A percentile compares a stretch with the other conserved stretches of the same genome.
Evolutionary conservation across 2,113 vertebrate genomes (phyloP).

Genomic region (Cololabis saira): DNA sequence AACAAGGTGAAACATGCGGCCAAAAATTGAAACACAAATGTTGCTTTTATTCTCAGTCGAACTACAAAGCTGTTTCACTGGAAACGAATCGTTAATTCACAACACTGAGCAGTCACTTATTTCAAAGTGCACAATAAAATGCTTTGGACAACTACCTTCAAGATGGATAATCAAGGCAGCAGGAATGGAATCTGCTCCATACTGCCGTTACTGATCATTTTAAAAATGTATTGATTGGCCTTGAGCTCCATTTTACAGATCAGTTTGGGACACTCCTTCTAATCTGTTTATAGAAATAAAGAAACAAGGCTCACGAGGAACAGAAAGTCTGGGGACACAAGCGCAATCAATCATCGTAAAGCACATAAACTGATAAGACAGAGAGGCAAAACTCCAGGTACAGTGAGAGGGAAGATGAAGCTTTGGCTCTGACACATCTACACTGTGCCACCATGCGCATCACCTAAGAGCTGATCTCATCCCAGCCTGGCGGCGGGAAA

Average conservation of each 20-base stretch:
- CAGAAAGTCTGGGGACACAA: background rate
- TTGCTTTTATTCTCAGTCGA: too few relatives aligned
- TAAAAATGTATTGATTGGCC: conserved; percentile 7
- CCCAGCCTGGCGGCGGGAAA: conserved; percentile 42
- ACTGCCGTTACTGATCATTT: conserved; percentile 11
- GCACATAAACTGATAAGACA: conserved; percentile 14
- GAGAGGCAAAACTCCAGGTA: conserved; percentile 8
- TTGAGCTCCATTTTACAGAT: background rate
- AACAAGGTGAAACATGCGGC: too few relatives aligned
- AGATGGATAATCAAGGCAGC: conserved; percentile 9
- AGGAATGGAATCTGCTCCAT: background rate
- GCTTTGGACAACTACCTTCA: conserved; percentile 1
- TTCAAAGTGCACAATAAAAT: background rate
- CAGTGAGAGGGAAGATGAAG: conserved; percentile 11
- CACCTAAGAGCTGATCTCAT: conserved; percentile 53
- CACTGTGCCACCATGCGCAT: conserved; percentile 14
- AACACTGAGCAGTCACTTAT: background rate
- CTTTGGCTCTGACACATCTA: conserved; percentile 17
- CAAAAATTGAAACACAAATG: too few relatives aligned
- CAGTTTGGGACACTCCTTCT: background rate
- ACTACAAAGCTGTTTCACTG: background rate
- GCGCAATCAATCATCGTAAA: conserved; percentile 22
- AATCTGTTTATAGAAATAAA: conserved; percentile 10
- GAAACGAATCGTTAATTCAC: background rate
- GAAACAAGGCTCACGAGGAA: conserved; percentile 14